Evolutionary conservation across 2,888 invertebrate species (phyloP).

Genomic region (Ganaspis brasiliensis): DNA sequence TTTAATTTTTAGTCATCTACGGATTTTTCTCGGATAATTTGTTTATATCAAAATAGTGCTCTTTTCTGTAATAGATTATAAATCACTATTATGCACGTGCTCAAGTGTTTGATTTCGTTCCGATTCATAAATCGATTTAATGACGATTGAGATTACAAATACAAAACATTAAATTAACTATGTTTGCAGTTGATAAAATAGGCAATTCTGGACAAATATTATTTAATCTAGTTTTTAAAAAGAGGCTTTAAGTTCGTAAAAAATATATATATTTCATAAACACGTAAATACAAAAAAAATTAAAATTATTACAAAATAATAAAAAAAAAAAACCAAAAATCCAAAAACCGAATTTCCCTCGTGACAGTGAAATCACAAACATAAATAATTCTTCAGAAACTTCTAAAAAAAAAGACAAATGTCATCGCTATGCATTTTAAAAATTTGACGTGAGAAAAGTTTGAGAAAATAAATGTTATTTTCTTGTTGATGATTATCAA

Average conservation of each 20-base stretch:
- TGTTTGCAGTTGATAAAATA: neutral
- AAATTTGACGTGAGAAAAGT: neutral
- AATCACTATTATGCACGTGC: constrained; percentile 28
- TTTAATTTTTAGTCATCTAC: neutral
- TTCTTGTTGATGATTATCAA: neutral
- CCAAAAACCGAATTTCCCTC: neutral
- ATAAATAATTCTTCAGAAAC: constrained; percentile 11
- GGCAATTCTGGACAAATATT: constrained; percentile 27
- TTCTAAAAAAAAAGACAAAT: constrained; percentile 11
- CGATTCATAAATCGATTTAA: constrained; percentile 24
- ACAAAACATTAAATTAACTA: neutral
- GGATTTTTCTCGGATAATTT: too few species aligned
- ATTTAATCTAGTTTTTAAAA: neutral
- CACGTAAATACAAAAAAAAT: neutral
- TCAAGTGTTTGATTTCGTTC: constrained; percentile 4
- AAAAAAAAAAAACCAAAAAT: neutral
- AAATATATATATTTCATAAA: neutral
- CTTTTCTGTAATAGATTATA: neutral
- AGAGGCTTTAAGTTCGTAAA: neutral
- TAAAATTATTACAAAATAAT: neutral
- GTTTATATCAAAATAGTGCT: neutral
- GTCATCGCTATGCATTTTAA: neutral
- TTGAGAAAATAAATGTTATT: neutral
- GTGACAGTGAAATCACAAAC: constrained; percentile 9
- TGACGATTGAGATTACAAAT: neutral